A percentile compares a stretch with the other conserved stretches of the same genome.
Evolutionary conservation across 2,113 vertebrate genomes (phyloP).

Genomic region (Morone saxatilis): DNA sequence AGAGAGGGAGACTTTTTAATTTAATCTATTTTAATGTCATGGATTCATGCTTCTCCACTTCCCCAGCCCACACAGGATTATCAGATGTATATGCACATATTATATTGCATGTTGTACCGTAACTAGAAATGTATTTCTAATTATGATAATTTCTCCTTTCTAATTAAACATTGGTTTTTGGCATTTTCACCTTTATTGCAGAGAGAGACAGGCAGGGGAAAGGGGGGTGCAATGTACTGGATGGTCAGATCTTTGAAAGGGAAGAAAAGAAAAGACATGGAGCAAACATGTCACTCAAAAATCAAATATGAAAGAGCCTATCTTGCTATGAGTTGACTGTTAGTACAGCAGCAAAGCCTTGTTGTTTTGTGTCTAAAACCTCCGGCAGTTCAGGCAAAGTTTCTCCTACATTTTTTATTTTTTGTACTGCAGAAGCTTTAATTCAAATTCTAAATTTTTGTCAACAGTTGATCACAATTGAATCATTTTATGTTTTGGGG

Average conservation of each 20-base stretch:
- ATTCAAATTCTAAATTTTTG: background rate
- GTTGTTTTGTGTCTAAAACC: background rate
- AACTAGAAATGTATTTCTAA: background rate
- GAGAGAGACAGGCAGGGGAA: background rate
- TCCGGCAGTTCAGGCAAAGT: background rate
- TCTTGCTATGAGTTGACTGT: background rate
- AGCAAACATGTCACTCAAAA: background rate
- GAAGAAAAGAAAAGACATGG: background rate
- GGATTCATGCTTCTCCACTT: background rate
- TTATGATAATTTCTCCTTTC: background rate
- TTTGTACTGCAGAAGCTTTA: background rate
- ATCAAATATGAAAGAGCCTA: background rate
- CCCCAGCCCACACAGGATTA: conserved; percentile 26
- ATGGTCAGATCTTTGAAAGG: background rate
- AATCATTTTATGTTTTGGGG: background rate
- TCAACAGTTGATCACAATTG: conserved; percentile 4
- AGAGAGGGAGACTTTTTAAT: conserved; percentile 18
- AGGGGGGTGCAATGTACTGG: background rate
- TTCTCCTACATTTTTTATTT: background rate
- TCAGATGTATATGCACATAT: conserved; percentile 4
- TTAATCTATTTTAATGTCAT: conserved; percentile 41
- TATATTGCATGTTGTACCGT: background rate
- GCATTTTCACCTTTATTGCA: conserved; percentile 16
- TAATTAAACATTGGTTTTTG: conserved; percentile 10
- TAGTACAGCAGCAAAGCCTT: background rate